Conservation (phyloP, 2,113 vertebrate species). For the Albula glossodonta region DNA sequence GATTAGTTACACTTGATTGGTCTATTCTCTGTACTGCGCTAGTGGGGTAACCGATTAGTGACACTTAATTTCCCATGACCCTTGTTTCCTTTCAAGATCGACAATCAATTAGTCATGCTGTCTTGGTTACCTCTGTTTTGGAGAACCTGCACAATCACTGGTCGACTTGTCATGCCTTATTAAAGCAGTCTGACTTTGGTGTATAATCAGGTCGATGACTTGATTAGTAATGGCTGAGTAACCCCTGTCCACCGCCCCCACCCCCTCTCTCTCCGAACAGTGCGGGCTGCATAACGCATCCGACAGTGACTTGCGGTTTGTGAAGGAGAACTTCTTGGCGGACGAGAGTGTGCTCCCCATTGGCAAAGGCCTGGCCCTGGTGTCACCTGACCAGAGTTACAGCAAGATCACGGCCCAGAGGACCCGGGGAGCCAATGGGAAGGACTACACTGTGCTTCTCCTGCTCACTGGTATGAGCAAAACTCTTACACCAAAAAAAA, state of each 20-base stretch:
- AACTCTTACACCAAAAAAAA: too few relatives aligned
- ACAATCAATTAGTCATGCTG: background rate
- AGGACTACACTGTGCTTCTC: conserved; percentile 66
- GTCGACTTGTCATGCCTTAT: background rate
- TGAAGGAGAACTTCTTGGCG: conserved; percentile 75
- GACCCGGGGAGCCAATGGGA: conserved; percentile 49
- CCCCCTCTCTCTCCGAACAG: conserved; percentile 41
- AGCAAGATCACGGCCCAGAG: conserved; percentile 64
- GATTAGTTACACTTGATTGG: background rate
- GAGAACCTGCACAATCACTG: background rate
- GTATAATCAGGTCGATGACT: too few relatives aligned
- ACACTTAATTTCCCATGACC: background rate
- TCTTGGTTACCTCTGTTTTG: background rate
- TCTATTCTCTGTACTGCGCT: background rate
- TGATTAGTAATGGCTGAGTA: too few relatives aligned
- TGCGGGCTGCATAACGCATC: conserved; percentile 73
- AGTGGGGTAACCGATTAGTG: background rate
- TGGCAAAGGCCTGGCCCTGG: conserved; percentile 48
- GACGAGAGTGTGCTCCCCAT: conserved; percentile 59
- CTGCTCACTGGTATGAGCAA: conserved; percentile 64
- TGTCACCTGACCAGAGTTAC: conserved; percentile 64
- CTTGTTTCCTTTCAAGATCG: background rate
- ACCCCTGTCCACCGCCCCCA: background rate
- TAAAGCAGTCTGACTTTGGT: background rate
- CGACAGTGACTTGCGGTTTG: conserved; percentile 68